phyloP scores from a whole-genome alignment of 2,888 invertebrate genomes.

The Perithous albicinctus region DNA sequence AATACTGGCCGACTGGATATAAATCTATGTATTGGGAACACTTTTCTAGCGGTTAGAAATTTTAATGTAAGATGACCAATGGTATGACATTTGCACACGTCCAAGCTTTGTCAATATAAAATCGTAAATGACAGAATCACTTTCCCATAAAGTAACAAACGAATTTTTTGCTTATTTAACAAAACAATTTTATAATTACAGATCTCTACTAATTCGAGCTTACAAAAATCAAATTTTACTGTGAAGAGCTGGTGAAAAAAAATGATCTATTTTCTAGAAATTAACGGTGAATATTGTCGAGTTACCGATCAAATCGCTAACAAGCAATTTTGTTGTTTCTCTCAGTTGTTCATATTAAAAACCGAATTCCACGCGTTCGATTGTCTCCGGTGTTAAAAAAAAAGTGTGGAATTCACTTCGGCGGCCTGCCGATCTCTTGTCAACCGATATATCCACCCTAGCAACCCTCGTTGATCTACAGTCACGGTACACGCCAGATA shows the following conservation, averaged over 20 bases:
- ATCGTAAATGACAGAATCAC: too few relatives aligned
- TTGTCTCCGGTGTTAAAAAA: not conserved
- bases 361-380: not conserved
- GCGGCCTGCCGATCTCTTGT: constrained; percentile 47
- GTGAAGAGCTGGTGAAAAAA: too few relatives aligned
- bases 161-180: too few relatives aligned
- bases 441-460: constrained; percentile 2
- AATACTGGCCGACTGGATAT: not conserved
- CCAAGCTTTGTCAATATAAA: too few relatives aligned
- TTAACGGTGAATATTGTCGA: not conserved
- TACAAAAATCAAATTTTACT: too few relatives aligned
- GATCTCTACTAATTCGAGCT: too few relatives aligned
- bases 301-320: not conserved
- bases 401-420: not conserved
- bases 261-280: too few relatives aligned
- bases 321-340: not conserved
- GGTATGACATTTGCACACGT: not conserved
- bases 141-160: too few relatives aligned
- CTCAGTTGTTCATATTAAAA: not conserved
- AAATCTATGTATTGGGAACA: not conserved
- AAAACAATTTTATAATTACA: too few relatives aligned
- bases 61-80: not conserved
- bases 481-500: not conserved
- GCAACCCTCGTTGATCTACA: not conserved
- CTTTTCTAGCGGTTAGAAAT: too few relatives aligned